Base-by-base conservation (phyloP, 2,797 vertebrate genomes). In the Podarcis lilfordi region DNA sequence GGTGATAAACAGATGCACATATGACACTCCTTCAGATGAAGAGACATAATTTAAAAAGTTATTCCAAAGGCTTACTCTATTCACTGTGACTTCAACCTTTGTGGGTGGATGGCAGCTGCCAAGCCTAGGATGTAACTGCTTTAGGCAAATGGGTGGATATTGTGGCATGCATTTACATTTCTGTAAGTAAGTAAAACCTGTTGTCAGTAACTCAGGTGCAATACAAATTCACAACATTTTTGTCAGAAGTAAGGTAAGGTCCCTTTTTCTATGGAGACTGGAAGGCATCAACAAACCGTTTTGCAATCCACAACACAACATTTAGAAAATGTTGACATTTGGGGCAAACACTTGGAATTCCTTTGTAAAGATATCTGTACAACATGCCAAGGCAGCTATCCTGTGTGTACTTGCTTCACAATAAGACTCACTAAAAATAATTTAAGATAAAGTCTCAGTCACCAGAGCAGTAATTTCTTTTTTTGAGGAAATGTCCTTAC, bases 51-150 rank as follows among this genome's bases (percentile, higher is more conserved):
- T 55, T 77, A 10, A 88, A 61, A 81, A 81, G 3, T 23, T 45
- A 82, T 82, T 87, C 29, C 59, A 40, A 75, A 85, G 29, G 35
- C 21, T 82, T 69, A 1, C 9, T n/a, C 74, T 59, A n/a, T 0
- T 66, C 2, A 40, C 86, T 76, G 82, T 35, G 7, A 1, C 45
- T 89, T 81, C 50, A 80, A 1, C 64, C 86, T 85, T 23, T 6
- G 4, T n/a, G 72, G 72, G 72, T 76, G 8, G 35, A 55, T 9
- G 21, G 45, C 0, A 0, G 17, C 8, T 10, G 79, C 77, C 32
- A 91, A 91, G 69, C 66, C 59, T 27, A 82, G 61, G 71, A 82
- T 66, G 15, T 35, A 78, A 84, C 13, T 74, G 50, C 21, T 80
- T 5, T 1, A 86, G 21, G 9, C 25, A 89, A 68, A 25, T 0